Conservation (phyloP, 2,113 vertebrate genomes). For the Callipepla californica region DNA sequence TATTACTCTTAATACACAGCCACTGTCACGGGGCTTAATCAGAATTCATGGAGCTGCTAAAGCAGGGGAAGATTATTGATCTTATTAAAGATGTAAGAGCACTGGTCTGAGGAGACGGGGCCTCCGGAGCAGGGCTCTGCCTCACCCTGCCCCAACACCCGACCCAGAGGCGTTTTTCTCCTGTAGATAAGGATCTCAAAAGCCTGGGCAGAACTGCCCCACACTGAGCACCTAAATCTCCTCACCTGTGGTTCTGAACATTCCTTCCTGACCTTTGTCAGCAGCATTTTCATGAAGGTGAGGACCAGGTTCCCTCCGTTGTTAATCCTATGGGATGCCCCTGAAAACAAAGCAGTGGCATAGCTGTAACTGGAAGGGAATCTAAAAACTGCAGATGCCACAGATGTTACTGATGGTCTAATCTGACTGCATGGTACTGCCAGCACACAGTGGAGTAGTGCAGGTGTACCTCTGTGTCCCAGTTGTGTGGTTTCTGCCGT, state of each 20-base stretch:
- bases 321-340: constrained; percentile 1
- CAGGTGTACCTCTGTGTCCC: background rate
- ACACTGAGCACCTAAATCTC: background rate
- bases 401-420: background rate
- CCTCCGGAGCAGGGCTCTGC: background rate
- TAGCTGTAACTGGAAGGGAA: constrained; percentile 26
- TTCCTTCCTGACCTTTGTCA: background rate
- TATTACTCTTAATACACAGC: constrained; percentile 24
- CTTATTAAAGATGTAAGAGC: constrained; percentile 47
- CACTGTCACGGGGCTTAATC: constrained; percentile 6
- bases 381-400: constrained; percentile 12
- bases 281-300: constrained; percentile 3
- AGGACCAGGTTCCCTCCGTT: background rate
- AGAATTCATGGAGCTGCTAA: constrained; percentile 55
- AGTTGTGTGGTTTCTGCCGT: background rate
- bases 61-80: constrained; percentile 17
- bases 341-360: constrained; percentile 43
- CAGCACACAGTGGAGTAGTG: background rate
- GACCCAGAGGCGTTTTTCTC: background rate
- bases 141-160: rapidly evolving
- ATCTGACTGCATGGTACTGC: background rate
- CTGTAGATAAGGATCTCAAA: background rate
- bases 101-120: background rate
- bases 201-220: background rate
- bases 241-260: background rate